Percentiles rank a stretch among this genome's conserved stretches.
phyloP scores from a whole-genome alignment of 2,888 invertebrate genomes.

The Apodemia duryi region DNA sequence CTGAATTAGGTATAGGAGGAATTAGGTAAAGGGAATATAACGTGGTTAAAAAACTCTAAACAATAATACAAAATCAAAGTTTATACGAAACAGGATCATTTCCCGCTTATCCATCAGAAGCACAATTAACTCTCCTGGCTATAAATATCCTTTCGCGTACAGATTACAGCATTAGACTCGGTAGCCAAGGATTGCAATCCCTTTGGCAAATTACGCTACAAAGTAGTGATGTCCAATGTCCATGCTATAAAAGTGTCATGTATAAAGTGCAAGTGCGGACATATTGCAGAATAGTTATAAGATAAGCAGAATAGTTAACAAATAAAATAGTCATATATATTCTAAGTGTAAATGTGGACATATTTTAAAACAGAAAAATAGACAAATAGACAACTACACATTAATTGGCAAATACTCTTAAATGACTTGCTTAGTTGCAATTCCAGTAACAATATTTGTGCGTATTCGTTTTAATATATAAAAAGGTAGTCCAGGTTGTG shows the following conservation, averaged over 20 bases:
- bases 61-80: slow-evolving; percentile 1
- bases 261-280: background rate
- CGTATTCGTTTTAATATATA: too few relatives aligned
- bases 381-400: background rate
- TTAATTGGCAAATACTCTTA: too few relatives aligned
- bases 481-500: too few relatives aligned
- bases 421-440: too few relatives aligned
- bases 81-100: background rate
- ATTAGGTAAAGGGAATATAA: too few relatives aligned
- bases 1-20: too few relatives aligned
- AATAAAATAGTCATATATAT: background rate
- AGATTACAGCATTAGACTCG: slow-evolving; percentile 13
- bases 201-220: slow-evolving; percentile 15
- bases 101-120: slow-evolving; percentile 12
- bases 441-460: too few relatives aligned
- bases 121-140: slow-evolving; percentile 14
- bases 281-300: too few relatives aligned
- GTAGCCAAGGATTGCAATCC: slow-evolving; percentile 10
- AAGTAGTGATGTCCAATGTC: slow-evolving; percentile 13
- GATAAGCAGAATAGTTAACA: too few relatives aligned
- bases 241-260: background rate
- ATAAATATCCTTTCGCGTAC: slow-evolving; percentile 8
- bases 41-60: background rate
- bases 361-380: background rate
- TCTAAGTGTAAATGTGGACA: background rate